phyloP scores from a whole-genome alignment of 1,140 invertebrate species.

The Tetramorium simillimum region DNA sequence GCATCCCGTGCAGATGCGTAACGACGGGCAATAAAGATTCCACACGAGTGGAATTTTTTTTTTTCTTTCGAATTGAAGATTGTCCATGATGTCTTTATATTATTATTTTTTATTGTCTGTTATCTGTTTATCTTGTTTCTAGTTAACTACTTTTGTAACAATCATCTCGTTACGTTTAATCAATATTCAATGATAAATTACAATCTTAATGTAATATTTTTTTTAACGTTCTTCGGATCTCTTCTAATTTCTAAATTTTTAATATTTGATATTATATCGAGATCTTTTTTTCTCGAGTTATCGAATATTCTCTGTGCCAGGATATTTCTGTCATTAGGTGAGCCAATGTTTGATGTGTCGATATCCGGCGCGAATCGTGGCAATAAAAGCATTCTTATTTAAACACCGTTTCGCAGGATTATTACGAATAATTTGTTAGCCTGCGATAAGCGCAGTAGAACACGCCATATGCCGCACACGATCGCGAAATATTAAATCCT shows the following conservation, averaged over 20 bases:
- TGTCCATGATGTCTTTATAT: too few species aligned
- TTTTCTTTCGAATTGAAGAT: neutral
- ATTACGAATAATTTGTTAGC: conserved; percentile 55
- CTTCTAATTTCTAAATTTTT: neutral
- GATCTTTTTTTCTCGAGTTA: neutral
- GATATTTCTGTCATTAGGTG: neutral
- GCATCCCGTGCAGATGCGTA: neutral
- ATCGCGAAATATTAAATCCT: conserved; percentile 48
- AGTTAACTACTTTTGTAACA: neutral
- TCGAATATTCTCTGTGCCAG: neutral
- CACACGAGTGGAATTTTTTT: neutral
- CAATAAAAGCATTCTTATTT: conserved; percentile 51
- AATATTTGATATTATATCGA: neutral
- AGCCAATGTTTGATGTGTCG: neutral
- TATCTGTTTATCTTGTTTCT: neutral
- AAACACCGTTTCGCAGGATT: conserved; percentile 36
- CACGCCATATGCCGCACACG: conserved; percentile 40
- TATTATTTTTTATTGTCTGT: neutral
- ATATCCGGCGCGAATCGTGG: conserved; percentile 34
- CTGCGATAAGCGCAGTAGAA: conserved; percentile 35
- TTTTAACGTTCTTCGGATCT: neutral
- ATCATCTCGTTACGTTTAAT: neutral
- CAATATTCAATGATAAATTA: neutral
- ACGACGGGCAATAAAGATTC: conserved; percentile 22
- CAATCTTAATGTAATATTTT: neutral